Evolutionary conservation across 2,888 invertebrate species (phyloP).

Genomic region (Megalurothrips usitatus): DNA sequence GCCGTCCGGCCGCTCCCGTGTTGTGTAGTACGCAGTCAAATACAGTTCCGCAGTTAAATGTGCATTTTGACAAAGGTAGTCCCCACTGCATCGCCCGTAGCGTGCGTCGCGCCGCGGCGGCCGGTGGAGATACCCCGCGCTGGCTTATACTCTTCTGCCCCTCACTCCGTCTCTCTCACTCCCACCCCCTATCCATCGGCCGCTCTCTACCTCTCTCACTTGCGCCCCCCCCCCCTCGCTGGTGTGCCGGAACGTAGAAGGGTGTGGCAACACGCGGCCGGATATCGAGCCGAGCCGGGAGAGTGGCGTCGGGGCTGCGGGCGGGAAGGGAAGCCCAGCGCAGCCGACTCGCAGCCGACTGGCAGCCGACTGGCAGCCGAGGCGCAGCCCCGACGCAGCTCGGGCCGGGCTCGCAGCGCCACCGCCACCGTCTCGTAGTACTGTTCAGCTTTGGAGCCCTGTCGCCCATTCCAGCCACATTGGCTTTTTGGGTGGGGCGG

Average conservation of each 20-base stretch:
- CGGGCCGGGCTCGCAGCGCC: conserved; percentile 1
- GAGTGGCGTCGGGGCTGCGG: neutral
- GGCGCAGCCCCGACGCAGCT: neutral
- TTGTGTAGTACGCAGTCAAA: no score
- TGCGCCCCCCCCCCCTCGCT: neutral
- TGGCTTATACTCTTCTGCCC: neutral
- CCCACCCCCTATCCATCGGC: neutral
- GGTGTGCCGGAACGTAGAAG: neutral
- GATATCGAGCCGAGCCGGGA: neutral
- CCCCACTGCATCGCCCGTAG: neutral
- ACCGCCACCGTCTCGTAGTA: neutral
- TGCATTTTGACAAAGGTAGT: no score
- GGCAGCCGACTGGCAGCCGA: no score
- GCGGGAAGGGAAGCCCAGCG: neutral
- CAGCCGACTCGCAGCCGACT: no score
- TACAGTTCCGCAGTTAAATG: no score
- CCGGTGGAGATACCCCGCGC: neutral
- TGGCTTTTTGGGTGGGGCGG: conserved; percentile 18
- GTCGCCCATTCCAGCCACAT: conserved; percentile 23
- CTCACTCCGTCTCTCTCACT: neutral
- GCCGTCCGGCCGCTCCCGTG: no score
- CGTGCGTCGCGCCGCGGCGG: no score
- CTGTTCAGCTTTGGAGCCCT: conserved; percentile 25
- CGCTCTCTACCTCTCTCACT: conserved; percentile 3
- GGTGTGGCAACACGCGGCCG: neutral